Base-by-base conservation (phyloP, 2,797 vertebrate genomes). In the Bufotes viridis region DNA sequence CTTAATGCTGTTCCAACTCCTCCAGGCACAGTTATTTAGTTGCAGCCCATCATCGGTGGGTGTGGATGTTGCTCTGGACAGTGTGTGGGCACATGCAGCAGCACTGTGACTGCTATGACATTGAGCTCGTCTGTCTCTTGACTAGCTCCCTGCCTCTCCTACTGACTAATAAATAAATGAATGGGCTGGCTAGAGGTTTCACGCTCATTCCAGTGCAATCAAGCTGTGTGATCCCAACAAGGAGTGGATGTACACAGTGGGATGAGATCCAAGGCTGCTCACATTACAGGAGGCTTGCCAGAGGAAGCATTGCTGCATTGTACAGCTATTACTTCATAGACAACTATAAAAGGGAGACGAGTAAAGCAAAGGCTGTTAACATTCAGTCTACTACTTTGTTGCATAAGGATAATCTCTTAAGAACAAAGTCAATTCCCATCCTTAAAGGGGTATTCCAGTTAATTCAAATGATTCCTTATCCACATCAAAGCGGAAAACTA, bases 81-180 rank as follows among this genome's bases (percentile, higher is more conserved):
- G 74, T 83, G 78, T 89, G 88, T 72, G 65, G 75, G 88, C 81
- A 89, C 84, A 89, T 90, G 90, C 91, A 91, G 92, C 85, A 85
- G 91, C 90, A 83, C 61, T 26, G 82, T 91, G 82, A 69, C 91
- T 90, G 88, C 89, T 91, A 88, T 94, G 94, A 94, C 93, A 94
- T 93, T 93, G 94, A 94, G 92, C 91, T 89, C 70, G 67, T 78
- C 84, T 60, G 82, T 81, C 79, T 72, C 57, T 84, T 82, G 70
- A 70, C 90, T 87, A 89, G 89, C 87, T 91, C 78, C 90, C 87
- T 93, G 82, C 53, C 82, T 61, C 90, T 88, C 65, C 79, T 72
- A 57, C 92, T 96, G 94, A 96, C 96, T 96, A 96, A 96, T 96
- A 94, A 95, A 96, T 94, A 91, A 91, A 92, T 91, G 86, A 90